Percentiles rank a stretch among this genome's conserved stretches.
phyloP scores from a whole-genome alignment of 2,113 vertebrate species.

The Pao palembangensis region DNA sequence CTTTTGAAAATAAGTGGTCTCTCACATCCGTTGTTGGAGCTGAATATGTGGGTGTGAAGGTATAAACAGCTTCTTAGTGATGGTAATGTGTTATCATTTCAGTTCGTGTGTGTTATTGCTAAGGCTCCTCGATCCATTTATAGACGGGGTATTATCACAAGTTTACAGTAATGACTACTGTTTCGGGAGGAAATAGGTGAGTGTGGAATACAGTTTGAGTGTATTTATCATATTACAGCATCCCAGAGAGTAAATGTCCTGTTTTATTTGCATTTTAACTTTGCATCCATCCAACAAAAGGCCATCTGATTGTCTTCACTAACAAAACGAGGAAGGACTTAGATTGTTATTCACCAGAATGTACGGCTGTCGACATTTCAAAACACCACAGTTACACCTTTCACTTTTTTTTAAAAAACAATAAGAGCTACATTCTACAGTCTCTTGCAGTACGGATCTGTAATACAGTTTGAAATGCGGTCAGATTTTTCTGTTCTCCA shows the following conservation, averaged over 20 bases:
- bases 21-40: conserved; percentile 11
- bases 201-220: conserved; percentile 2
- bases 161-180: conserved; percentile 19
- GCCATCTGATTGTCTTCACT: background rate
- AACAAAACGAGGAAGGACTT: background rate
- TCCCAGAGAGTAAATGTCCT: background rate
- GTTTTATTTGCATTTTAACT: conserved; percentile 10
- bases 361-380: background rate
- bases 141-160: conserved; percentile 28
- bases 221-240: background rate
- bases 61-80: conserved; percentile 19
- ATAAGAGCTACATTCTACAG: too few species aligned
- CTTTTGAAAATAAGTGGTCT: conserved; percentile 18
- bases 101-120: conserved; percentile 21
- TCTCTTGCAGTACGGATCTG: too few species aligned
- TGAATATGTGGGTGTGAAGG: conserved; percentile 26
- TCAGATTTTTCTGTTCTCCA: too few species aligned
- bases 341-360: background rate
- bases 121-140: conserved; percentile 19
- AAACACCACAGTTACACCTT: too few species aligned
- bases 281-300: conserved; percentile 10
- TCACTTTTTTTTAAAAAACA: too few species aligned
- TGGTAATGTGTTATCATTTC: conserved; percentile 30
- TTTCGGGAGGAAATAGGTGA: conserved; percentile 8
- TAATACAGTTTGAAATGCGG: too few species aligned